Conservation (phyloP, 2,797 vertebrate genomes). For the Arrhamphus sclerolepis region DNA sequence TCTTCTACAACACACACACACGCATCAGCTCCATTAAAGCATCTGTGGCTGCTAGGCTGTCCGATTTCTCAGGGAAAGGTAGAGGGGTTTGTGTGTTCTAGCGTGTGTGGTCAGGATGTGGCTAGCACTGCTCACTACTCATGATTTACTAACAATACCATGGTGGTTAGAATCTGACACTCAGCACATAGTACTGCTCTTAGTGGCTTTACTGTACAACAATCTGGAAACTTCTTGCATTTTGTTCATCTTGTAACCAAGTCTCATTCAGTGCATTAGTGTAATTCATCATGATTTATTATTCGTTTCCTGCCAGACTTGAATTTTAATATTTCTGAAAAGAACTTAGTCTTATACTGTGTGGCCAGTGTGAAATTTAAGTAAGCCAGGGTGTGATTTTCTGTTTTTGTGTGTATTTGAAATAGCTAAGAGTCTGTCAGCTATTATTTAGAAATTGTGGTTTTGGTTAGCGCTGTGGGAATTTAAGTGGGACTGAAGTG, state of each 20-base stretch:
- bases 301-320: constrained; percentile 35
- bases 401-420: constrained; percentile 33
- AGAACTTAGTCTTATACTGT: constrained; percentile 35
- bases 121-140: constrained; percentile 62
- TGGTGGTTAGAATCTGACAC: constrained; percentile 59
- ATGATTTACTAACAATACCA: constrained; percentile 71
- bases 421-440: constrained; percentile 44
- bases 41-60: constrained; percentile 38
- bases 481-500: constrained; percentile 49
- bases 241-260: constrained; percentile 27
- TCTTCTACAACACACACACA: constrained; percentile 43
- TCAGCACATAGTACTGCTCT: constrained; percentile 59
- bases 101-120: constrained; percentile 76
- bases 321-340: constrained; percentile 51
- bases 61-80: constrained; percentile 43
- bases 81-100: constrained; percentile 64
- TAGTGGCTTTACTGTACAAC: constrained; percentile 37
- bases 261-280: constrained; percentile 10
- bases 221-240: constrained; percentile 35
- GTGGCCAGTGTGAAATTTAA: constrained; percentile 31
- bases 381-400: constrained; percentile 39
- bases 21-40: constrained; percentile 48
- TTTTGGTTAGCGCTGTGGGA: constrained; percentile 59
- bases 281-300: constrained; percentile 51
- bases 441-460: constrained; percentile 71